Conservation (phyloP, 2,113 vertebrate genomes). For the Cyprinodon brontotheroides region DNA sequence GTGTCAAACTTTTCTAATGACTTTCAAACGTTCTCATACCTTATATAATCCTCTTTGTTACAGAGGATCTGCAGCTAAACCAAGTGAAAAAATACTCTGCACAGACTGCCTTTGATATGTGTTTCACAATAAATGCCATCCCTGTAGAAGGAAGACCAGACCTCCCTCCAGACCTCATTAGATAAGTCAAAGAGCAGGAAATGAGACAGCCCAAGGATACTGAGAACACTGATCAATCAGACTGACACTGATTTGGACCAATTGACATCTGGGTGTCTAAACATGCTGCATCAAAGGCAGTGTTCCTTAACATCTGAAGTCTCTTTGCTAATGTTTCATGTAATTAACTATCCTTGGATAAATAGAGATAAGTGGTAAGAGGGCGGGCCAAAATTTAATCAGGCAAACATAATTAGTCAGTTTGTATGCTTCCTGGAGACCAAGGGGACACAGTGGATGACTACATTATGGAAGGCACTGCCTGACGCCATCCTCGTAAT, state of each 20-base stretch:
- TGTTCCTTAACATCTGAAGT: slow-evolving; percentile 39
- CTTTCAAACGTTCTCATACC: background rate
- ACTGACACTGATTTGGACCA: slow-evolving; percentile 62
- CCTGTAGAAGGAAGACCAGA: slow-evolving; percentile 52
- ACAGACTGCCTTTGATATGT: slow-evolving; percentile 20
- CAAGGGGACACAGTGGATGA: slow-evolving; percentile 33
- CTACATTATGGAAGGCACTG: slow-evolving; percentile 33
- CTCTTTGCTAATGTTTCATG: slow-evolving; percentile 51
- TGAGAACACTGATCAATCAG: slow-evolving; percentile 56
- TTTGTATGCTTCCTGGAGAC: slow-evolving; percentile 65
- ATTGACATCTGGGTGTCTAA: slow-evolving; percentile 44
- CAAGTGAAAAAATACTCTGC: slow-evolving; percentile 25
- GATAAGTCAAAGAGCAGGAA: slow-evolving; percentile 63
- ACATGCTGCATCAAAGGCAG: slow-evolving; percentile 37
- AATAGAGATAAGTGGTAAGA: slow-evolving; percentile 62
- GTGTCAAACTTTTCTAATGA: background rate
- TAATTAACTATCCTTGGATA: slow-evolving; percentile 53
- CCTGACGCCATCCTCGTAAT: slow-evolving; percentile 27
- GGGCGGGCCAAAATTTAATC: slow-evolving; percentile 61
- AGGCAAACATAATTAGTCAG: slow-evolving; percentile 66
- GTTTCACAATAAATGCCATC: slow-evolving; percentile 48
- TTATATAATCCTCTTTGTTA: slow-evolving; percentile 11
- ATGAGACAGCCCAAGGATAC: slow-evolving; percentile 57
- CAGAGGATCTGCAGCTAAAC: background rate
- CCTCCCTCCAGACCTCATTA: slow-evolving; percentile 54